Evolutionary conservation across 2,888 invertebrate genomes (phyloP), one percentile per base, ranked within the genome.

Genomic region (Nipponacmea schrenckii): DNA sequence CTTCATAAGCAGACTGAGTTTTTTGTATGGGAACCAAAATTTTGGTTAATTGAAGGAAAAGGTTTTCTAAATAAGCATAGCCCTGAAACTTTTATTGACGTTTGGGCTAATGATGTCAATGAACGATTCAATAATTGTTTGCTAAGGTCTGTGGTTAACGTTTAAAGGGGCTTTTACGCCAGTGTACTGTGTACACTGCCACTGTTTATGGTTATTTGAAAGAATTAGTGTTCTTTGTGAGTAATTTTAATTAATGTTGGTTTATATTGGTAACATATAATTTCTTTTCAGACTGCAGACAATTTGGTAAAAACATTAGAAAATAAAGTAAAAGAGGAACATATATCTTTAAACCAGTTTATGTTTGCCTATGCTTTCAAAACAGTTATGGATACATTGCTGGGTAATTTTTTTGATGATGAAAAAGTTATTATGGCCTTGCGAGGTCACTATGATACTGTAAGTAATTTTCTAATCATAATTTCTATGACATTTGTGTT

Each of bases 321-420:
- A 5, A 74, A 73, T 1, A 64, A 85, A 26, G 76, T 81, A 5
- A 77, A 78, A n/a, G 86, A 87, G 8, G 84, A 89, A 45, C 89
- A 89, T 71, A 80, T 89, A 44, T 85, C 87, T 0, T 70, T 89
- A 7, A 72, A 76, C 24, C 79, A 86, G 74, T 81, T 86, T 76
- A 86, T 87, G 86, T 77, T 79, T 44, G 81, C 83, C 0, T 81
- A 85, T 67, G 80, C 87, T 12, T 77, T 88, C 67, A 86, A 86
- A 68, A 70, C 80, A 24, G 77, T 83, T 8, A 73, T 85, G 5
- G 48, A 80, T 17, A 72, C 82, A 10, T 69, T 84, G 44, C 80
- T 86, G 76, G 89, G 88, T 0, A 77, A 82, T 27, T 77, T 69
- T 27, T 84, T 87, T 70, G 71, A 78, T 1, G 79, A 85, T 70